These are phyloP conservation scores for Ahaetulla prasina DNA, from an alignment of 2,113 vertebrate species.

Conservation along the genomic window DNA sequence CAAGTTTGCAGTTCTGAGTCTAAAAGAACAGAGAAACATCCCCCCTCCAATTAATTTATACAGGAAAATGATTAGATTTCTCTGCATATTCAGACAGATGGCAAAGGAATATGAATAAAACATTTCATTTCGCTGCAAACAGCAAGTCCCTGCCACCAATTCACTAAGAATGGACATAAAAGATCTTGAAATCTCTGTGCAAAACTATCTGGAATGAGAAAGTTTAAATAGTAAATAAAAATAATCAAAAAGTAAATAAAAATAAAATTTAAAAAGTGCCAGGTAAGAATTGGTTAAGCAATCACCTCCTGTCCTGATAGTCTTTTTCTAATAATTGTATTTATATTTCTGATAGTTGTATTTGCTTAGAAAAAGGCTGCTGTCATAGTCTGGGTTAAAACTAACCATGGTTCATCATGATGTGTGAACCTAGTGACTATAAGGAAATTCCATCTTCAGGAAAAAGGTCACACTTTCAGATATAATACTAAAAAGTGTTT, in stretches of 20 bases:
- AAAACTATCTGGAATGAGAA: background rate
- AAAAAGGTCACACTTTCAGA: background rate
- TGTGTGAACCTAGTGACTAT: background rate
- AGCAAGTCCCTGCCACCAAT: slow-evolving; percentile 2
- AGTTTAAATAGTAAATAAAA: slow-evolving; percentile 22
- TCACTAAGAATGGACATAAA: background rate
- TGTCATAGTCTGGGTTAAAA: background rate
- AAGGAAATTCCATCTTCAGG: background rate
- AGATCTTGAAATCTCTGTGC: background rate
- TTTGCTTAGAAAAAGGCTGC: background rate
- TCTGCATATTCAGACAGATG: slow-evolving; percentile 10
- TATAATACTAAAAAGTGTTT: background rate
- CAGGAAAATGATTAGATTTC: background rate
- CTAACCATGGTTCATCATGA: background rate
- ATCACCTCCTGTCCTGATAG: background rate
- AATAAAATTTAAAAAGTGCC: background rate
- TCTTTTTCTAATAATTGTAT: background rate
- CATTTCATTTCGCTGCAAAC: background rate
- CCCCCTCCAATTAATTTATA: background rate
- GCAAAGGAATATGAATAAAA: background rate
- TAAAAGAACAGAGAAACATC: background rate
- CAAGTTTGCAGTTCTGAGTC: background rate
- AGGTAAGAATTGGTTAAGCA: background rate
- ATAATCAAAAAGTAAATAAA: slow-evolving; percentile 14
- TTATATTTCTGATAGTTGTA: background rate